A percentile compares a stretch with the other conserved stretches of the same genome.
Conservation (phyloP, 2,888 invertebrate genomes). For the Eurytoma californica region DNA sequence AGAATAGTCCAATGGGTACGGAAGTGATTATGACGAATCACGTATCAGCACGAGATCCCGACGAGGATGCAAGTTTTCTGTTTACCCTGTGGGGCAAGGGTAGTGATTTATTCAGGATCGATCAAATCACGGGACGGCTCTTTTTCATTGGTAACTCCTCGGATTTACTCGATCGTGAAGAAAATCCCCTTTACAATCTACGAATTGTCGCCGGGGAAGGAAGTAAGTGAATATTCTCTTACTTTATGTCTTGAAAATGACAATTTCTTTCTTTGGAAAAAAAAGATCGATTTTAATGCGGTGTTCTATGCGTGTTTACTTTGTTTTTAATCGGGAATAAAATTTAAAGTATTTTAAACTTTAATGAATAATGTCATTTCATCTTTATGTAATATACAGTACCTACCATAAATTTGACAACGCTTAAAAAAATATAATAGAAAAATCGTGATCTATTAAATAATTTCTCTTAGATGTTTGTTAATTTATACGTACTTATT, state of each 20-base stretch:
- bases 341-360: no score
- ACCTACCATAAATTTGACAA: no score
- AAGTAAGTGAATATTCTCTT: constrained; percentile 65
- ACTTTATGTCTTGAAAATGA: constrained; percentile 5
- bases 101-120: constrained; percentile 83
- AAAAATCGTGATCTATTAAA: no score
- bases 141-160: constrained; percentile 77
- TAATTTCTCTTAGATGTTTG: no score
- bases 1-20: constrained; percentile 84
- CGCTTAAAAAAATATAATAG: no score
- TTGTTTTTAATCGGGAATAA: not conserved
- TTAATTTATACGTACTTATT: no score
- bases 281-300: no score
- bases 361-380: no score
- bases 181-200: constrained; percentile 81
- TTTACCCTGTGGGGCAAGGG: constrained; percentile 85
- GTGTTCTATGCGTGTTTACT: not conserved
- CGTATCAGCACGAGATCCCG: constrained; percentile 84
- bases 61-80: constrained; percentile 82
- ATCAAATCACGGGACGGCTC: constrained; percentile 81
- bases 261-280: no score
- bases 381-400: no score
- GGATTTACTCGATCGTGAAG: constrained; percentile 83
- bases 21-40: constrained; percentile 83
- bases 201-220: constrained; percentile 85